phyloP scores from a whole-genome alignment of 35 echinoderm and acorn worm genomes.

The Heliocidaris erythrogramma region DNA sequence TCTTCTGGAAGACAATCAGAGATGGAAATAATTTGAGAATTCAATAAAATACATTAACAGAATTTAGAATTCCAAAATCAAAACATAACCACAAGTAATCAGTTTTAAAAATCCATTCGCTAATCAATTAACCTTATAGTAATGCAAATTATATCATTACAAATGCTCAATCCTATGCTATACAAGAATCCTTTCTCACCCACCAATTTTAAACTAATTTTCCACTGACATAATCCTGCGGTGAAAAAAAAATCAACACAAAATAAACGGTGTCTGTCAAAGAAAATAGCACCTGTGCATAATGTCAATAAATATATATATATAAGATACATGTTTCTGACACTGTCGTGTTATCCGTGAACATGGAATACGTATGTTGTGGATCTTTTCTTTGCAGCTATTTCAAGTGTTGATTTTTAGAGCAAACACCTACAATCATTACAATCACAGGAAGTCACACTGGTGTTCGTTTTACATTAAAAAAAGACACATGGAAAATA shows the following conservation, averaged over 20 bases:
- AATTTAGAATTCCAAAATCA: too few species aligned
- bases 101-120: neutral
- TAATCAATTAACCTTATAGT: neutral
- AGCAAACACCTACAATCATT: too few species aligned
- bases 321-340: too few species aligned
- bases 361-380: too few species aligned
- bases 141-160: neutral
- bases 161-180: neutral
- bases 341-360: too few species aligned
- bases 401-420: too few species aligned
- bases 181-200: neutral
- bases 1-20: neutral
- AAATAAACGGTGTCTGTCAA: neutral
- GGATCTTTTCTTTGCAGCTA: too few species aligned
- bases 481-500: too few species aligned
- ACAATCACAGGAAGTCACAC: too few species aligned
- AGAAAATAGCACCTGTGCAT: neutral
- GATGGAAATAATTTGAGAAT: neutral
- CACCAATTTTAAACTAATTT: neutral
- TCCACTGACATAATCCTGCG: neutral
- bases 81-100: neutral
- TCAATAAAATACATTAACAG: too few species aligned
- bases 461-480: too few species aligned
- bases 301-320: neutral
- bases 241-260: neutral